These are phyloP conservation scores for Epicauta chinensis DNA, from an alignment of 1,140 invertebrate species.

Conservation along the genomic window DNA sequence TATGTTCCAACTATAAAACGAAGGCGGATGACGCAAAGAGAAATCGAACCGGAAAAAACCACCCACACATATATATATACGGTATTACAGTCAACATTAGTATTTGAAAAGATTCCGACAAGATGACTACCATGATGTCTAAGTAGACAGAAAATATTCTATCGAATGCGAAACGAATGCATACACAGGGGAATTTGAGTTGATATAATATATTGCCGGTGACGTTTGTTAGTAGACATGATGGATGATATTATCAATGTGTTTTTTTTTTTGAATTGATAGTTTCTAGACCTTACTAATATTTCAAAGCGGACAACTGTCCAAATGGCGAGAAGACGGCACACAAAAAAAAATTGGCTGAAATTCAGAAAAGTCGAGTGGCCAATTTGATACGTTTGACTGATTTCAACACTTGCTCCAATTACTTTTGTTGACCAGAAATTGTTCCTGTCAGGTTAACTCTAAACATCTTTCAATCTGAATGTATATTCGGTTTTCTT, in stretches of 20 bases:
- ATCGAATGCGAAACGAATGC: too few relatives aligned
- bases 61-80: too few relatives aligned
- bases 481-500: too few relatives aligned
- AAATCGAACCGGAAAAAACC: too few relatives aligned
- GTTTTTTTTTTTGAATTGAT: slow-evolving; percentile 13
- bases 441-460: not conserved
- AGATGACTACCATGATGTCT: too few relatives aligned
- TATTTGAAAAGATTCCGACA: slow-evolving; percentile 10
- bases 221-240: slow-evolving; percentile 14
- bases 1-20: slow-evolving; percentile 4
- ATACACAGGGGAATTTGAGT: too few relatives aligned
- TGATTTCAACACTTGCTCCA: slow-evolving; percentile 9
- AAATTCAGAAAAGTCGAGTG: slow-evolving; percentile 10
- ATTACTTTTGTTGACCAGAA: slow-evolving; percentile 1
- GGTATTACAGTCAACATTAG: not conserved
- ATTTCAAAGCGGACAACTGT: not conserved
- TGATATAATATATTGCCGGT: slow-evolving; percentile 2
- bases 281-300: slow-evolving; percentile 14
- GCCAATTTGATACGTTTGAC: not conserved
- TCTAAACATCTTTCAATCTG: too few relatives aligned
- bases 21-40: too few relatives aligned
- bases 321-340: too few relatives aligned
- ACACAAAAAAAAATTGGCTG: too few relatives aligned
- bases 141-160: too few relatives aligned
- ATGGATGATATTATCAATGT: slow-evolving; percentile 17